phyloP scores from a whole-genome alignment of 2,797 vertebrate species.

The Rhynchotus rufescens region DNA sequence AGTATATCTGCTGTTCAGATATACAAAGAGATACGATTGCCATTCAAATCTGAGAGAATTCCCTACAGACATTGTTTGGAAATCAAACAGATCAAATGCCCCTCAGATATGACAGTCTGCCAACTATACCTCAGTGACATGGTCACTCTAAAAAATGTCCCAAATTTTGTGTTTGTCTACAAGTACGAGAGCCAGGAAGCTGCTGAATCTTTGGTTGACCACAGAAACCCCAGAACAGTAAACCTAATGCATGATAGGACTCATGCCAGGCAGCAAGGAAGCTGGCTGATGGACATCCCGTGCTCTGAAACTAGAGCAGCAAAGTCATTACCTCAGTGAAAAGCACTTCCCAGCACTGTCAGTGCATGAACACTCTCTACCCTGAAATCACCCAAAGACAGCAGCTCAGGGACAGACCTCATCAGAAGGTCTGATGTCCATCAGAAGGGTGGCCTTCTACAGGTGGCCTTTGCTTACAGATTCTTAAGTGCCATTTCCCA shows the following conservation, averaged over 20 bases:
- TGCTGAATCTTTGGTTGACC: slow-evolving; percentile 13
- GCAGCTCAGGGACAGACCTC: not conserved
- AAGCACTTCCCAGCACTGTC: not conserved
- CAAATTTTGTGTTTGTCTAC: slow-evolving; percentile 28
- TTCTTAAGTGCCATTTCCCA: not conserved
- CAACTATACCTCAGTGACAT: not conserved
- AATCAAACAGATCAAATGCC: not conserved
- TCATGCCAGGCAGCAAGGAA: not conserved
- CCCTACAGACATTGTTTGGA: not conserved
- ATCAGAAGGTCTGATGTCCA: not conserved
- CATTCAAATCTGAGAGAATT: not conserved
- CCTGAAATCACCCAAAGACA: not conserved
- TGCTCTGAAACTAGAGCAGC: not conserved
- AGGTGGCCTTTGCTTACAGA: not conserved
- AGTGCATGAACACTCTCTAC: not conserved
- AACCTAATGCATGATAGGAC: slow-evolving; percentile 38
- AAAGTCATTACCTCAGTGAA: slow-evolving; percentile 10
- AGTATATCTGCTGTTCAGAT: not conserved
- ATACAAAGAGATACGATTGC: not conserved
- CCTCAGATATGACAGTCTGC: not conserved
- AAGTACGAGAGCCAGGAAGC: not conserved
- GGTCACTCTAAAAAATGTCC: not conserved
- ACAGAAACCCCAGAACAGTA: slow-evolving; percentile 7
- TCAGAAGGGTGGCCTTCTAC: not conserved
- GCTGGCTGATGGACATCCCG: not conserved